These are phyloP conservation scores for Oncorhynchus clarkii DNA, from an alignment of 2,113 vertebrate species.

Conservation along the genomic window DNA sequence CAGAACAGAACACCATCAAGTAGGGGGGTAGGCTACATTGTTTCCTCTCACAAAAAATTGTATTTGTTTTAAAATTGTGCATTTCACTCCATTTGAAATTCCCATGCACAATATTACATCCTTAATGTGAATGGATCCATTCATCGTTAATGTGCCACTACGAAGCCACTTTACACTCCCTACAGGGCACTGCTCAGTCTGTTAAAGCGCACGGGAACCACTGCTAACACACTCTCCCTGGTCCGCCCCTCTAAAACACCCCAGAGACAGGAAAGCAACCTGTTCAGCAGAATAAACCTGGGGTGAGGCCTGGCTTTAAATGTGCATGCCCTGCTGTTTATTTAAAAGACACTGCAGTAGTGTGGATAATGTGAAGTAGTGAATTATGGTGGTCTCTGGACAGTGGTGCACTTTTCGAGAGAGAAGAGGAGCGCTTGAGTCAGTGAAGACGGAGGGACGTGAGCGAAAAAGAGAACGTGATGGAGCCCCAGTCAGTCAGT, in stretches of 20 bases:
- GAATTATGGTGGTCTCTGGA: background rate
- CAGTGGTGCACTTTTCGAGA: background rate
- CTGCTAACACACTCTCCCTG: conserved; percentile 37
- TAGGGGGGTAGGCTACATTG: no score
- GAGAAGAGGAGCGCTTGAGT: background rate
- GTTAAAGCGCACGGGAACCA: conserved; percentile 53
- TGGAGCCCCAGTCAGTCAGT: background rate
- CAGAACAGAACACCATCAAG: no score
- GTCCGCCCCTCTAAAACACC: conserved; percentile 16
- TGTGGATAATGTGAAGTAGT: background rate
- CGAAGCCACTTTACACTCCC: conserved; percentile 45
- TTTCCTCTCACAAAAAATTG: conserved; percentile 33
- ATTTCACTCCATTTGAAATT: conserved; percentile 38
- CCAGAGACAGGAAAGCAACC: conserved; percentile 1
- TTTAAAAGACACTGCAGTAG: background rate
- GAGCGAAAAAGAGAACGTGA: background rate
- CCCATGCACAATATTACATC: conserved; percentile 33
- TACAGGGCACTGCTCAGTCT: conserved; percentile 43
- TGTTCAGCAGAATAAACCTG: background rate
- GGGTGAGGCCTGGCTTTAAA: background rate
- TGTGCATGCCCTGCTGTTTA: background rate
- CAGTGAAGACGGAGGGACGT: background rate
- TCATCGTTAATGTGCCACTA: conserved; percentile 56
- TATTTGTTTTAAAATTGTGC: conserved; percentile 27
- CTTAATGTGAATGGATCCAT: conserved; percentile 37